Conservation (phyloP, 2,888 invertebrate species). For the Pterobdella sp. region DNA sequence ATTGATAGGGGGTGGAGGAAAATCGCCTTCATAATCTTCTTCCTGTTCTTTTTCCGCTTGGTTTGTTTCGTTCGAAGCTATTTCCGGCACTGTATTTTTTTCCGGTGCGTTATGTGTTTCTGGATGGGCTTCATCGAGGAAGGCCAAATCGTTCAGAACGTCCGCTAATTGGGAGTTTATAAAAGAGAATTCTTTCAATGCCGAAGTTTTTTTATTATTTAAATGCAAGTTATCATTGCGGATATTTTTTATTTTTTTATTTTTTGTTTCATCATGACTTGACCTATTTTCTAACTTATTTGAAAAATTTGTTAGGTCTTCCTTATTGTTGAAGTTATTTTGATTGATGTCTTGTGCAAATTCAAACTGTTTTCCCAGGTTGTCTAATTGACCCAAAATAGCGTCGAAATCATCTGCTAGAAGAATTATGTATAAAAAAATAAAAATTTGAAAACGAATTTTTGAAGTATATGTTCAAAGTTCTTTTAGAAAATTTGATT, state of each 20-base stretch:
- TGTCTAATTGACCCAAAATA: slow-evolving; percentile 22
- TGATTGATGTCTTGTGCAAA: background rate
- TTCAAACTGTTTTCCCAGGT: slow-evolving; percentile 26
- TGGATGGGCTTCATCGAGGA: background rate
- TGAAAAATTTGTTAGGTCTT: background rate
- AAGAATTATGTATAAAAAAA: no score
- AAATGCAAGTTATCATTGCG: background rate
- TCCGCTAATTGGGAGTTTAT: slow-evolving; percentile 26
- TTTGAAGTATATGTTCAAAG: no score
- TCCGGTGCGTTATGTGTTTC: background rate
- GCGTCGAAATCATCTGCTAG: slow-evolving; percentile 19
- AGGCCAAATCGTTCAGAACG: slow-evolving; percentile 27
- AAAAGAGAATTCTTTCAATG: slow-evolving; percentile 20
- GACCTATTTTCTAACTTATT: background rate
- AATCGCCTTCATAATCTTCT: background rate
- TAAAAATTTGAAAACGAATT: no score
- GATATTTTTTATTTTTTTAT: background rate
- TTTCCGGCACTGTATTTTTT: background rate
- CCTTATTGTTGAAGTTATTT: background rate
- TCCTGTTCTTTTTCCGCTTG: background rate
- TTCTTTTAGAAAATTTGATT: no score
- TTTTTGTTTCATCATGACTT: background rate
- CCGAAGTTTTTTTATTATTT: background rate
- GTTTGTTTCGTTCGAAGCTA: background rate
- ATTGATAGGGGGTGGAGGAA: background rate